Conservation (phyloP, 2,113 vertebrate genomes). For the human (Homo sapiens) region DNA sequence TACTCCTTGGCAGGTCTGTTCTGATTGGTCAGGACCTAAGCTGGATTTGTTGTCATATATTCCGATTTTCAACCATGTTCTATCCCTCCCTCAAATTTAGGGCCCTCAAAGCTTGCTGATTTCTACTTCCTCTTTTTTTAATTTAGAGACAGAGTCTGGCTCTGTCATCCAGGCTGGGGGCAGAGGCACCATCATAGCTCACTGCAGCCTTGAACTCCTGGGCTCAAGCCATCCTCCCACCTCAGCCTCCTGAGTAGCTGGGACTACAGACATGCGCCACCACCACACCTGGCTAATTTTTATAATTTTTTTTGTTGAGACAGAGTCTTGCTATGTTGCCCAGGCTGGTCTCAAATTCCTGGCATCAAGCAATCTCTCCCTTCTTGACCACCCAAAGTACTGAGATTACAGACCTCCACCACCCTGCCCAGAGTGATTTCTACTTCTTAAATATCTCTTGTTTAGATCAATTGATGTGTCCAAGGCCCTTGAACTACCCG, state of each 20-base stretch:
- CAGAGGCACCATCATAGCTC: neutral
- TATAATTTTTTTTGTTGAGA: neutral
- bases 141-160: neutral
- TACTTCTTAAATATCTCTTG: conserved; percentile 22
- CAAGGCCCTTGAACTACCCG: conserved; percentile 77
- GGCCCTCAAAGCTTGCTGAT: neutral
- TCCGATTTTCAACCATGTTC: neutral
- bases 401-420: neutral
- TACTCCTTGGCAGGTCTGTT: neutral
- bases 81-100: neutral
- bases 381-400: neutral
- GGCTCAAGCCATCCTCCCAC: neutral
- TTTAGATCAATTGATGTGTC: conserved; percentile 81
- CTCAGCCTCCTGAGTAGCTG: neutral
- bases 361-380: neutral
- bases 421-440: neutral
- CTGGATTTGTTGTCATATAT: neutral
- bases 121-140: neutral
- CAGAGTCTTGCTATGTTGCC: neutral
- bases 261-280: neutral
- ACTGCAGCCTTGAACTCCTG: neutral
- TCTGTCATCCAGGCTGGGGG: neutral
- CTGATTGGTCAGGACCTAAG: neutral
- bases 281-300: neutral
- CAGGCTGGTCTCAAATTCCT: neutral